Evolutionary conservation across 92 coral and sea anemone species (phyloP).

Genomic region (Chrysogorgia sp.): DNA sequence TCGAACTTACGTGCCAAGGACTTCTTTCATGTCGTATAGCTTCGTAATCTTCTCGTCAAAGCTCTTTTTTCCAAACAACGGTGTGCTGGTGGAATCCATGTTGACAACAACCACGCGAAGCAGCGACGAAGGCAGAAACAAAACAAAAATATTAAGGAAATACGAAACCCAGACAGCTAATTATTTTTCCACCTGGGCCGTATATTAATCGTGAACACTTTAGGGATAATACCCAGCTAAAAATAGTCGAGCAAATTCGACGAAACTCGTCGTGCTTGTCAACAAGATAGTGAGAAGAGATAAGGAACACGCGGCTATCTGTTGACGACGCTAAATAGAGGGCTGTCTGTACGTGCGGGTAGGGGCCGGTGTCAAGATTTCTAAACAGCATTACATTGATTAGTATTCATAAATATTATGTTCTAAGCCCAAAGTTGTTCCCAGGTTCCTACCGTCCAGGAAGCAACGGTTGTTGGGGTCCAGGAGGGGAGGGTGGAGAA

Average conservation of each 20-base stretch:
- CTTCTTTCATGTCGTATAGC: conserved; percentile 79
- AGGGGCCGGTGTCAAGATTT: too few species aligned
- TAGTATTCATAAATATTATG: neutral
- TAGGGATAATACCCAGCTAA: neutral
- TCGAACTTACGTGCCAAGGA: conserved; percentile 93
- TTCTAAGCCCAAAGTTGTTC: neutral
- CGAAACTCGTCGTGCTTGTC: neutral
- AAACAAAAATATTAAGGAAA: neutral
- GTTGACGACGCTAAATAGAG: neutral
- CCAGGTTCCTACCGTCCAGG: neutral
- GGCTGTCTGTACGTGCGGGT: neutral
- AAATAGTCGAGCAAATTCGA: neutral
- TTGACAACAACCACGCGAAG: conserved; percentile 2
- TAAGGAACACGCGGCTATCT: neutral
- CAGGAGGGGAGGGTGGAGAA: too few species aligned
- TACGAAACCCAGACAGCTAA: neutral
- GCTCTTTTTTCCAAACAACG: conserved; percentile 94
- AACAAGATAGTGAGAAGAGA: neutral
- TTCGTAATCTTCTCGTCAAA: conserved; percentile 97
- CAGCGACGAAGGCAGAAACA: conserved; percentile 8
- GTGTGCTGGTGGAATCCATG: conserved; percentile 73
- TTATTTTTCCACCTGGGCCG: neutral
- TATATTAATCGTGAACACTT: neutral
- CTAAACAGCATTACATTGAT: too few species aligned
- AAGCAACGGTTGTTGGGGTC: neutral